These are phyloP conservation scores for Magallana angulata DNA, from an alignment of 1,140 invertebrate species.

Conservation along the genomic window DNA sequence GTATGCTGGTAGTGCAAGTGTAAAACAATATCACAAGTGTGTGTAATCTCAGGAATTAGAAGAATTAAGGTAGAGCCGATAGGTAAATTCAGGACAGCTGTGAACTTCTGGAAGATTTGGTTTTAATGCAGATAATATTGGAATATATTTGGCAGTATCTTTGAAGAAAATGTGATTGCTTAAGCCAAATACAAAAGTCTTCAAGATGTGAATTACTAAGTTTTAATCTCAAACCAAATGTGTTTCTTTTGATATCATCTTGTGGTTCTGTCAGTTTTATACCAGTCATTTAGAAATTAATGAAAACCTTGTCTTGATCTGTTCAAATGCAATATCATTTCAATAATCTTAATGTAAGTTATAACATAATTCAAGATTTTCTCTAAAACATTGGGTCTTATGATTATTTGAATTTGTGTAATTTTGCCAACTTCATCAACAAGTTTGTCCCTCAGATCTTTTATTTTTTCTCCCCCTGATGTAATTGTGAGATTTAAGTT, in stretches of 20 bases:
- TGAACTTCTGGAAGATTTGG: constrained; percentile 6
- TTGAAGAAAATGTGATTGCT: constrained; percentile 34
- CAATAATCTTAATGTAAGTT: constrained; percentile 31
- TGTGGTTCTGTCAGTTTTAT: constrained; percentile 25
- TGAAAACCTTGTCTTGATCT: constrained; percentile 31
- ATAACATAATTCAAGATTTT: constrained; percentile 23
- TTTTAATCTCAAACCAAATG: constrained; percentile 27
- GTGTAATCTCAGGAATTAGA: constrained; percentile 29
- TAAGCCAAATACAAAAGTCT: constrained; percentile 15
- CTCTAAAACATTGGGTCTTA: constrained; percentile 8
- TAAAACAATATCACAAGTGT: constrained; percentile 18
- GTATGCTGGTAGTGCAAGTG: not conserved
- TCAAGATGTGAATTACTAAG: constrained; percentile 31
- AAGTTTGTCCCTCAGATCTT: not conserved
- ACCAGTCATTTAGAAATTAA: constrained; percentile 37
- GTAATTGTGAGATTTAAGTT: constrained; percentile 29
- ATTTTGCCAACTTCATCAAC: constrained; percentile 31
- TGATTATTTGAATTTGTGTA: constrained; percentile 22
- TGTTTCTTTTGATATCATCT: constrained; percentile 15
- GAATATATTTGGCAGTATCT: constrained; percentile 35
- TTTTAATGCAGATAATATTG: constrained; percentile 35
- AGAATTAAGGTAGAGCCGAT: constrained; percentile 28
- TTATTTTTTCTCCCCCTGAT: constrained; percentile 10
- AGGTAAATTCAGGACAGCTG: constrained; percentile 35
- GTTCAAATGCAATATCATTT: constrained; percentile 27